phyloP scores from a whole-genome alignment of 2,888 invertebrate genomes.

The Cordilura impudica region DNA sequence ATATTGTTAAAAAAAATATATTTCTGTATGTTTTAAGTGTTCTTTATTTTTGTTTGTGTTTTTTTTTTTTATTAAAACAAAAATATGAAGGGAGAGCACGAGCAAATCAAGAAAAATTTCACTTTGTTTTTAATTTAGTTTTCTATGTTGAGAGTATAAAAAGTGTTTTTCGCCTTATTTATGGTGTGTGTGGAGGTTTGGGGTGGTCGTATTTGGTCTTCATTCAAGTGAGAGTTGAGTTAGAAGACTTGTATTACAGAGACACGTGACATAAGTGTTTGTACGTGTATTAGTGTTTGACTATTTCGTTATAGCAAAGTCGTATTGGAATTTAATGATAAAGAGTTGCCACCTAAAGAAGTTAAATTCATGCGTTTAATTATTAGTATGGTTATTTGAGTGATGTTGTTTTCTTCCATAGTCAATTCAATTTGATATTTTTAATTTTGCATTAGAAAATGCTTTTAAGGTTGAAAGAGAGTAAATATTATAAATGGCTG shows the following conservation, averaged over 20 bases:
- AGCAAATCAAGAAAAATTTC: constrained; percentile 48
- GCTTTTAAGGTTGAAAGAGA: no score
- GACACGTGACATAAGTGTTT: constrained; percentile 57
- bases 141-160: constrained; percentile 45
- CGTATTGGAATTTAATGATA: constrained; percentile 57
- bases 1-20: constrained; percentile 29
- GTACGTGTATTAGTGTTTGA: constrained; percentile 28
- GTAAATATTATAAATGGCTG: no score
- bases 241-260: constrained; percentile 47
- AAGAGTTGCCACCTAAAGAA: constrained; percentile 36
- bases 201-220: constrained; percentile 54
- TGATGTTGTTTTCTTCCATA: no score
- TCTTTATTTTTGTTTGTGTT: constrained; percentile 47
- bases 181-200: constrained; percentile 35
- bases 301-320: constrained; percentile 38
- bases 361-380: no score
- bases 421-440: no score
- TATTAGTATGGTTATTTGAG: no score
- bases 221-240: constrained; percentile 42
- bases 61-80: constrained; percentile 44
- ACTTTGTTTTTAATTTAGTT: constrained; percentile 48
- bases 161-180: constrained; percentile 39
- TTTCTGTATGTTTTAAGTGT: constrained; percentile 43
- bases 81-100: constrained; percentile 35
- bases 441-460: no score